Evolutionary conservation across 2,797 vertebrate genomes (phyloP), one percentile per base, ranked within the genome.

Genomic region (Chanos chanos): DNA sequence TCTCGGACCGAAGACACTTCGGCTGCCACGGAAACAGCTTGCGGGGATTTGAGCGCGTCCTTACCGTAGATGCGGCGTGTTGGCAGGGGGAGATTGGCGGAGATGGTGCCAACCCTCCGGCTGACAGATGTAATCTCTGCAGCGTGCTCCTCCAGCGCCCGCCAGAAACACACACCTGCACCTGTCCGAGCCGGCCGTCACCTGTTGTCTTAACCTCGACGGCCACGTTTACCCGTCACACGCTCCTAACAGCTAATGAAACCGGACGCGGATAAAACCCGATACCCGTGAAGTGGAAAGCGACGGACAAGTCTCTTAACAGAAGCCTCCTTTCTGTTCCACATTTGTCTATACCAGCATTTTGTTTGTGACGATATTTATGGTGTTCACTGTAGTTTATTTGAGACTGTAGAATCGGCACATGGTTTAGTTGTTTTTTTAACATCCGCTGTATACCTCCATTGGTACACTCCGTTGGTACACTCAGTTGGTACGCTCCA

Each of bases 51-150:
- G 8, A 48, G 68, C 40, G 24, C 25, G 10, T 50, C 36, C 55
- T 40, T 30, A 5, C 41, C 27, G 36, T 54, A 37, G 61, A 40
- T 16, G 18, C 13, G 27, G 1, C 37, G 52, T n/a, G 21, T 37
- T 54, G 50, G 60, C 49, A 28, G 28, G 18, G 8, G 39, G 12
- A 36, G 40, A 24, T 4, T 19, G 49, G 19, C 7, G n/a, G 18
- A 12, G 45, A 16, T 18, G 13, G 43, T 43, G 63, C 63, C 68
- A 62, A 27, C 58, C 66, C 18, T 60, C 8, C 45, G 24, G 13
- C 57, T 71, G 63, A 66, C 63, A 71, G 68, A 66, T 66, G 68
- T 66, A 62, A 71, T 66, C 50, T 66, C 49, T 1, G 15, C 33
- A 41, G 61, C 13, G 33, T 0, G 13, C 45, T 55, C 54, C 52